Evolutionary conservation across 2,797 vertebrate species (phyloP).

Genomic region (Columba guinea): DNA sequence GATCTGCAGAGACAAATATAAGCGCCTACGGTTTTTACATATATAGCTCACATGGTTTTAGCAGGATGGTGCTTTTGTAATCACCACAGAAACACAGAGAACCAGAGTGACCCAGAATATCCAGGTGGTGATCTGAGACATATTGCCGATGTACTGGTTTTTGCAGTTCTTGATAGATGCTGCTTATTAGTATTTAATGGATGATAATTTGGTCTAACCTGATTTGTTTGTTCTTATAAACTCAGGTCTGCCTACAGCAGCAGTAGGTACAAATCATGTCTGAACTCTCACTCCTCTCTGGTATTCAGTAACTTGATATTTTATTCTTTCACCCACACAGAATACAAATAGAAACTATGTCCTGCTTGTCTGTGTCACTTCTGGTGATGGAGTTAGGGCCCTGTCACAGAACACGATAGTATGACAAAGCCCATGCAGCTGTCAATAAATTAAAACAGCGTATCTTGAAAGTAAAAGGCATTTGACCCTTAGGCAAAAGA

Average conservation of each 20-base stretch:
- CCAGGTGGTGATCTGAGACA: fast-evolving
- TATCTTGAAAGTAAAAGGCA: not conserved
- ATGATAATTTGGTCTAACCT: not conserved
- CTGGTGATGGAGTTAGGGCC: not conserved
- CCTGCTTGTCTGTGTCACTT: not conserved
- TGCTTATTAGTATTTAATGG: not conserved
- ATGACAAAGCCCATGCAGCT: not conserved
- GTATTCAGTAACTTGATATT: not conserved
- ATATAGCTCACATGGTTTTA: not conserved
- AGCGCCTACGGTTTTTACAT: not conserved
- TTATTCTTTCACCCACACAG: not conserved
- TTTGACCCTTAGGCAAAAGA: not conserved
- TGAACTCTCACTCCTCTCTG: not conserved
- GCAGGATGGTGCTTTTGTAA: not conserved
- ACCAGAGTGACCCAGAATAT: not conserved
- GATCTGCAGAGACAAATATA: not conserved
- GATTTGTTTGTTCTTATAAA: not conserved
- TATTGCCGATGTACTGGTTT: not conserved
- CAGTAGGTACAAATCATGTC: not conserved
- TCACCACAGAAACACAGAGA: not conserved
- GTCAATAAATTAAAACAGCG: not conserved
- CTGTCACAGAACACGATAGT: not conserved
- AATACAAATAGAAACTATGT: not conserved
- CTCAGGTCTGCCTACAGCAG: not conserved
- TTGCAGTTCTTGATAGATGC: not conserved